Evolutionary conservation across 2,797 vertebrate species (phyloP).

Genomic region (Sebastes oblongus): DNA sequence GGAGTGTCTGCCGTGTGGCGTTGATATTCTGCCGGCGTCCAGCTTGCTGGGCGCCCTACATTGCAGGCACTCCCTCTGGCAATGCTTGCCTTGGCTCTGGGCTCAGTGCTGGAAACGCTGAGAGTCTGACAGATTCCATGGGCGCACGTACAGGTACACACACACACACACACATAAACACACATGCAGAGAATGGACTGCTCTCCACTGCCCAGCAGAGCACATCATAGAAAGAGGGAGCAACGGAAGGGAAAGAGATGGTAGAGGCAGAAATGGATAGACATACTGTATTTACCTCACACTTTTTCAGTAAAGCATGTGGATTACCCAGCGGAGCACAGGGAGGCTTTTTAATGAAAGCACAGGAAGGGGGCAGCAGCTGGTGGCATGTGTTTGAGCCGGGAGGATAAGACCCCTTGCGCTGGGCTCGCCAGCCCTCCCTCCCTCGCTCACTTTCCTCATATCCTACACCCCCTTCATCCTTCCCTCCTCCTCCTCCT

Average conservation of each 20-base stretch:
- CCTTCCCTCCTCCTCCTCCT: constrained; percentile 21
- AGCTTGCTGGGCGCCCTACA: constrained; percentile 85
- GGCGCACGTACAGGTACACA: constrained; percentile 71
- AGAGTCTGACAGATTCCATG: constrained; percentile 79
- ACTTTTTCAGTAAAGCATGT: constrained; percentile 72
- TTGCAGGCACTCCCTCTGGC: constrained; percentile 87
- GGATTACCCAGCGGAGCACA: constrained; percentile 78
- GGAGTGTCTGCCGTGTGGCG: constrained; percentile 80
- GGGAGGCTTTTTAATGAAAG: constrained; percentile 86
- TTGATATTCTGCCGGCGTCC: constrained; percentile 87
- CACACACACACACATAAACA: constrained; percentile 21
- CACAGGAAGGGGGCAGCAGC: constrained; percentile 87
- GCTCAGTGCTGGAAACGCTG: constrained; percentile 77
- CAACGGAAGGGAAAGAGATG: constrained; percentile 33
- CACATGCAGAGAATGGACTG: constrained; percentile 57
- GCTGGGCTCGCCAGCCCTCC: constrained; percentile 68
- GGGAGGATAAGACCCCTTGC: constrained; percentile 84
- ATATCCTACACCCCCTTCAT: constrained; percentile 62
- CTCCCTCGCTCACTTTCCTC: constrained; percentile 58
- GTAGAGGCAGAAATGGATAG: constrained; percentile 49
- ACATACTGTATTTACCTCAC: constrained; percentile 73
- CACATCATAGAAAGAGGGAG: constrained; percentile 55
- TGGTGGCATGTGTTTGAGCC: constrained; percentile 87
- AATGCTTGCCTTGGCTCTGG: constrained; percentile 82
- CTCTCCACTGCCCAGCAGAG: constrained; percentile 65